Base-by-base conservation (phyloP, 2,888 invertebrate species). In the Sinelater perroti region DNA sequence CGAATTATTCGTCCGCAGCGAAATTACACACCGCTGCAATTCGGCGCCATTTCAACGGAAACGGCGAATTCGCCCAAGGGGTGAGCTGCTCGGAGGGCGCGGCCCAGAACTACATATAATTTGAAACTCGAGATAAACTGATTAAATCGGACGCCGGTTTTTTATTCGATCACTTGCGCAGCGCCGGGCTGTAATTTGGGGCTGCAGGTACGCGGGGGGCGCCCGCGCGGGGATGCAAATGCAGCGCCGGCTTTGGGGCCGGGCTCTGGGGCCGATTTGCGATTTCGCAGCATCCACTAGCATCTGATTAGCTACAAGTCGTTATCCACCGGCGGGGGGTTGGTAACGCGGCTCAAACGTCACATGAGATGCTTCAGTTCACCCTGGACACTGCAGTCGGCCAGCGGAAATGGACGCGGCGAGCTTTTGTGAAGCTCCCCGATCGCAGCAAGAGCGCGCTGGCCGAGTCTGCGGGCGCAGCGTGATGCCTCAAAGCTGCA, bases 401-500 rank as follows among this genome's bases (percentile, higher is more conserved):
- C 70, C 73, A 66, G 26, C 11, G 8, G 31, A 49, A 26, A 36
- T 36, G 46, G 64, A 45, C 28, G 26, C 28, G 31, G 49, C 49
- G 45, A 45, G 21, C 67, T 70, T 71, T 73, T 73, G 71, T 72
- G 56, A 54, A 45, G 16, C 30, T 28, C 3, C 3, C 8, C 14
- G 13, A 31, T 20, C 16, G 11, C 26, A 10, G 4, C 38, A 60
- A 17, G 14, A 26, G 46, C 57, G 20, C 17, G 18, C 38, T 67
- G 73, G 67, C 8, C 69, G 58, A 60, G 54, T 60, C 57, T 33
- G 54, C 61, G 61, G 63, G 67, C 73, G 61, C 76, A 72, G 74
- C 75, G 60, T 72, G 75, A 70, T 68, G 72, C 69, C 71, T 62
- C 63, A 71, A 73, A 73, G 75, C 74, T 76, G 75, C 75, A 75